A percentile compares a stretch with the other conserved stretches of the same genome.
Evolutionary conservation across 1,140 invertebrate species (phyloP).

Genomic region (Capitella teleta): DNA sequence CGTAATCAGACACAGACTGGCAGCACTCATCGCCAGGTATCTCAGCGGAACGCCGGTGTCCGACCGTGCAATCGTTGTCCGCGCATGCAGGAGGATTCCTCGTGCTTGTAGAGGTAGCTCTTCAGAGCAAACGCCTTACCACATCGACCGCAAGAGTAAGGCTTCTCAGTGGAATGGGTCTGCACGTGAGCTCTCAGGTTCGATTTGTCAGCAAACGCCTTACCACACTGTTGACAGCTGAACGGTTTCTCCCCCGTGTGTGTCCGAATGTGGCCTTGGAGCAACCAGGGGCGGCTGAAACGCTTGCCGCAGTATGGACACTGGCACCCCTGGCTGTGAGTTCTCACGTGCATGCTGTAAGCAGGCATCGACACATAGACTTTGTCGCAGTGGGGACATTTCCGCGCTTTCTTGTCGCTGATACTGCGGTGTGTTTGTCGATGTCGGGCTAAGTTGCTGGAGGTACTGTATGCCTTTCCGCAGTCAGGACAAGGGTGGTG

Average conservation of each 20-base stretch:
- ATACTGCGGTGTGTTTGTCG: slow-evolving; percentile 36
- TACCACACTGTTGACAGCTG: slow-evolving; percentile 9
- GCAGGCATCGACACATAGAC: slow-evolving; percentile 97
- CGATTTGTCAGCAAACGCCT: slow-evolving; percentile 9
- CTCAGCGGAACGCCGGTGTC: too few species aligned
- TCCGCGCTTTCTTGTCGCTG: slow-evolving; percentile 35
- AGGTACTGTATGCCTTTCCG: slow-evolving; percentile 40
- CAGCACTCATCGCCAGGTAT: too few species aligned
- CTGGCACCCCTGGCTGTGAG: slow-evolving; percentile 55
- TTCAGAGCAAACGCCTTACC: slow-evolving; percentile 29
- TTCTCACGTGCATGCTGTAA: slow-evolving; percentile 91
- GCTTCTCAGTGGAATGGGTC: slow-evolving; percentile 15
- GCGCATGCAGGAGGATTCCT: slow-evolving; percentile 43
- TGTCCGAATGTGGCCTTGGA: slow-evolving; percentile 16
- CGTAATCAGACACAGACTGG: too few species aligned
- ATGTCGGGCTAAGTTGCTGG: slow-evolving; percentile 39
- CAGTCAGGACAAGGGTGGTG: slow-evolving; percentile 35
- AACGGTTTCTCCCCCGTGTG: slow-evolving; percentile 19
- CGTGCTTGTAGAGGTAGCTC: slow-evolving; percentile 44
- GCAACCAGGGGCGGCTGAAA: slow-evolving; percentile 7
- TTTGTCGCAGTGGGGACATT: slow-evolving; percentile 83
- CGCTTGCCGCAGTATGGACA: slow-evolving; percentile 10
- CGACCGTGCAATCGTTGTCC: slow-evolving; percentile 25
- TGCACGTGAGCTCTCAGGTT: slow-evolving; percentile 19
- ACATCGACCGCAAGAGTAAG: slow-evolving; percentile 12